Evolutionary conservation across 2,888 invertebrate species (phyloP).

Genomic region (Rhingia rostrata): DNA sequence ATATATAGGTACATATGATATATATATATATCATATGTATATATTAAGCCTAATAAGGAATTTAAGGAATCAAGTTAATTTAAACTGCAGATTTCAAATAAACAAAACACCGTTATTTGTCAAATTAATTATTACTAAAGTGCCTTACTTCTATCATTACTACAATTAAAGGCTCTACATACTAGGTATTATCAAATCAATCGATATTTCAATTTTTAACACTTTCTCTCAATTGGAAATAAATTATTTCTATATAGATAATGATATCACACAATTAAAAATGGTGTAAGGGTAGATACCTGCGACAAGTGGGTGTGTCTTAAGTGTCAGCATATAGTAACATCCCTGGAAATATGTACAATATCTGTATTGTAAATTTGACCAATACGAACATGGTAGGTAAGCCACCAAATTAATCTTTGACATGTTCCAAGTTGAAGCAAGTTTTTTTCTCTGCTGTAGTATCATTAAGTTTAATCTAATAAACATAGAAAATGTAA

Average conservation of each 20-base stretch:
- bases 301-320: constrained; percentile 69
- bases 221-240: constrained; percentile 48
- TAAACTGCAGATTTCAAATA: background rate
- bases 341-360: constrained; percentile 43
- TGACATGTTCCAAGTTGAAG: background rate
- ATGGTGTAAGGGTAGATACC: constrained; percentile 20
- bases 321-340: constrained; percentile 54
- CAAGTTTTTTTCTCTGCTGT: background rate
- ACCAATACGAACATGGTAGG: constrained; percentile 56
- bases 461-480: background rate
- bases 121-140: background rate
- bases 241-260: constrained; percentile 32
- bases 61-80: no score
- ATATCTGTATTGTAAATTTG: constrained; percentile 26
- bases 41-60: no score
- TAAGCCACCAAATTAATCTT: constrained; percentile 38
- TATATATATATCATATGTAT: no score
- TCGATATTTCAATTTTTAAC: background rate
- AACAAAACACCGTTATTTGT: background rate
- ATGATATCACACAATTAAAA: constrained; percentile 48
- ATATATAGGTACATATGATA: no score
- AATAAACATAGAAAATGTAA: constrained; percentile 20
- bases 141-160: background rate
- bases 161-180: background rate
- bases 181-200: background rate